Percentiles rank a stretch among this genome's conserved stretches.
These are phyloP conservation scores for Mechanitis messenoides DNA, from an alignment of 2,888 invertebrate species.

Conservation along the genomic window DNA sequence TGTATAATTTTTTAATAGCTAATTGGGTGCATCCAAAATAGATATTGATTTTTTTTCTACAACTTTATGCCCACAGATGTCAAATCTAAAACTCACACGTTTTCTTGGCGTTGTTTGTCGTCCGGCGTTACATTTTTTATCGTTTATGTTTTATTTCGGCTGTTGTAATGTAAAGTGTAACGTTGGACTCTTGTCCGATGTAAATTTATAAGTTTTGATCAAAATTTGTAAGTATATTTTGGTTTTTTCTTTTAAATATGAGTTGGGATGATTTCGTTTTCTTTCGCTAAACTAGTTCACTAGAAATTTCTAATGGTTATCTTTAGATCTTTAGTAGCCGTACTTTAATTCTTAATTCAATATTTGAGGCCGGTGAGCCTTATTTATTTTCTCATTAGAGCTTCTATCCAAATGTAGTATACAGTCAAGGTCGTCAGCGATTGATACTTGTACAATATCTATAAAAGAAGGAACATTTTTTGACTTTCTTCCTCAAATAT, in stretches of 20 bases:
- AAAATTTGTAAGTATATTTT: slow-evolving; percentile 50
- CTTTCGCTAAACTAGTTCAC: slow-evolving; percentile 10
- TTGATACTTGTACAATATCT: slow-evolving; percentile 17
- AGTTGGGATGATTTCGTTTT: not conserved
- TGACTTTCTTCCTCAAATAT: too few relatives aligned
- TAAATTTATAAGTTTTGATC: slow-evolving; percentile 49
- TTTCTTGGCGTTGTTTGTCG: slow-evolving; percentile 74
- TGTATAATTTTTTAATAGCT: too few relatives aligned
- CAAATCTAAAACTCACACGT: slow-evolving; percentile 65
- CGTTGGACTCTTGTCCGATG: slow-evolving; percentile 47
- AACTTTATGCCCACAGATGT: slow-evolving; percentile 33
- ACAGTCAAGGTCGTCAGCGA: slow-evolving; percentile 38
- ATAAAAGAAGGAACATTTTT: not conserved
- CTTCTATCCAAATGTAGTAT: not conserved
- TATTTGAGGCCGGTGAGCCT: not conserved
- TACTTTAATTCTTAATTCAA: not conserved
- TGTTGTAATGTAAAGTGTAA: slow-evolving; percentile 64
- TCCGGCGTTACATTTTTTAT: slow-evolving; percentile 66
- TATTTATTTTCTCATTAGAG: not conserved
- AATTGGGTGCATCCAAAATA: not conserved
- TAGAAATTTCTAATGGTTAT: not conserved
- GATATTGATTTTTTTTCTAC: slow-evolving; percentile 30
- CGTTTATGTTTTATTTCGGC: slow-evolving; percentile 56
- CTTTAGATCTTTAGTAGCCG: not conserved
- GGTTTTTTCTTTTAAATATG: slow-evolving; percentile 2